Evolutionary conservation across 1,140 invertebrate species (phyloP), one percentile per base, ranked within the genome.

Genomic region (Sipha flava): DNA sequence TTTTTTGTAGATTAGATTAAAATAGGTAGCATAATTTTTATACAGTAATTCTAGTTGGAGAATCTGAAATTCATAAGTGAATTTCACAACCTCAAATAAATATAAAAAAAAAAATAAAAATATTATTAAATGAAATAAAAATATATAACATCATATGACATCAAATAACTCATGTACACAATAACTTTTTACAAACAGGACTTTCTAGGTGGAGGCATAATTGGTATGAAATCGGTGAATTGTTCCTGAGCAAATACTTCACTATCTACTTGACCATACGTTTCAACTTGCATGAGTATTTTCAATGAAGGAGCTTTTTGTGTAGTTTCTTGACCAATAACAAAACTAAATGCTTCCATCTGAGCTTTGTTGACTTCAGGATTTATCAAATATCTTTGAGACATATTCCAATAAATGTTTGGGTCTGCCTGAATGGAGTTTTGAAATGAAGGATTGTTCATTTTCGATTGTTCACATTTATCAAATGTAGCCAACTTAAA

Each of bases 321-420:
- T 26, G 0, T 29, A 29, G 1, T 47, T 70, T 26, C 3, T 29
- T 3, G 0, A n/a, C 29, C 16, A 45, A 4, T 12, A n/a, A 29
- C 40, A 47, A 70, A 70, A 70, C 66, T 70, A 29, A 47, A 70
- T 29, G 66, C 9, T 3, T 70, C 40, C 9, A 70, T 9, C 6
- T 43, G 21, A n/a, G 31, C 2, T 47, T 70, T 47, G 16, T 47
- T 70, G 9, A 4, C 9, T 1, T 12, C 18, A 0, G 21, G 14
- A 0, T 2, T 12, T 45, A 16, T 16, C 26, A 59, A 59, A 43
- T 23, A 40, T 14, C 29, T 54, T 10, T 26, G 21, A n/a, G 52
- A 18, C 73, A 77, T 77, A 57, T 77, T 16, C 73, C 73, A 77
- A 7, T 77, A 77, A 43, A 21, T 43, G 6, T 77, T 59, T n/a